Base-by-base conservation (phyloP, 2,888 invertebrate genomes). In the Lissocephala sabroskyi region DNA sequence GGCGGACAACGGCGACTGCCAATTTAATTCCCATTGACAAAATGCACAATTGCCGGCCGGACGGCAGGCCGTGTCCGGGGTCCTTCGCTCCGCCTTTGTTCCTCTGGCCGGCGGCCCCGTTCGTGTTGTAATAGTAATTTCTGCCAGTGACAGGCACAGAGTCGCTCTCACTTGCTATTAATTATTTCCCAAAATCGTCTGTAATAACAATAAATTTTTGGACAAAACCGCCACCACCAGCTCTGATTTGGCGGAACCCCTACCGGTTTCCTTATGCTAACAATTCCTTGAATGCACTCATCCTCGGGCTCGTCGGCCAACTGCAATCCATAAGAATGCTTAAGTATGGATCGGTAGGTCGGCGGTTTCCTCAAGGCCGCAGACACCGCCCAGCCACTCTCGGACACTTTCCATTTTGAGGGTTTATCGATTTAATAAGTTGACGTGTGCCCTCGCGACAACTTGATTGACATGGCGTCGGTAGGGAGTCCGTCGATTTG, bases 1-100 rank as follows among this genome's bases (percentile, higher is more conserved):
- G n/a, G n/a, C n/a, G n/a, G 23, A 13, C 39, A 28, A 40, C 39
- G 14, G 26, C 74, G 67, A 67, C 79, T 80, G 74, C 67, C 79
- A 81, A 80, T 79, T 79, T 79, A 79, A 80, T 79, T 79, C 79
- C 79, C 79, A 79, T 79, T 79, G 65, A 79, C 79, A 75, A 78
- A 79, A 75, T 70, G 63, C 59, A 75, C 79, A 79, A 70, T 71
- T 74, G 67, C 54, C 40, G 52, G 67, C 54, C 40, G 52, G 66
- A 61, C 52, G 55, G 52, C 59, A 64, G 60, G 57, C 49, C 43
- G 63, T n/a, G 39, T 49, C 28, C 19, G 42, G 40, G 65, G 62
- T 56, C 59, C 48, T 16, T 17, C 35, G 41, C 48, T 45, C 32
- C 9, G 14, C 41, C 33, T 41, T 36, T 37, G 14, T 40, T n/a